phyloP scores from a whole-genome alignment of 2,113 vertebrate species.

The Typhlomys cinereus region DNA sequence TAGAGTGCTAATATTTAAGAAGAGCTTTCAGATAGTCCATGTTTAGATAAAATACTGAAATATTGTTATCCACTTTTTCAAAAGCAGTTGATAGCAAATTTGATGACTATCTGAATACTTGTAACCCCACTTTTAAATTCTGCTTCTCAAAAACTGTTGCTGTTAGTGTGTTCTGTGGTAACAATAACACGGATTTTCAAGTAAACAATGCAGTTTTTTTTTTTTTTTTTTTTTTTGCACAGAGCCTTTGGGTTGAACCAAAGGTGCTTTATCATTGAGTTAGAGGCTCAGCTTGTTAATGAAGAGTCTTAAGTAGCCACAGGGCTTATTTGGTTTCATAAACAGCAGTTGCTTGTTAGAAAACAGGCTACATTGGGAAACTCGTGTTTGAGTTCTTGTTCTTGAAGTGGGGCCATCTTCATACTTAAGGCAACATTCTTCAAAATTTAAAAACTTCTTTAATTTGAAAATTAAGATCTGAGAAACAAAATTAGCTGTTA shows the following conservation, averaged over 20 bases:
- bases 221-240: too few species aligned
- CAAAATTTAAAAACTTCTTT: neutral
- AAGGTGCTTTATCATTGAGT: too few species aligned
- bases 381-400: neutral
- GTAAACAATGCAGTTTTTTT: too few species aligned
- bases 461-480: neutral
- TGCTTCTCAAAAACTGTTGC: neutral
- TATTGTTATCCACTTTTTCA: neutral
- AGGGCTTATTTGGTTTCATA: conserved; percentile 29
- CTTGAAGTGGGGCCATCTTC: neutral
- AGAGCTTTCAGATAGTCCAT: neutral
- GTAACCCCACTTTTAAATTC: neutral
- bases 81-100: neutral
- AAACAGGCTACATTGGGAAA: conserved; percentile 12
- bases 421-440: neutral
- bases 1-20: conserved; percentile 16
- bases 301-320: neutral
- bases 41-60: conserved; percentile 29
- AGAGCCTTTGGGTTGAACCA: too few species aligned
- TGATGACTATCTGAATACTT: neutral
- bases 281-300: too few species aligned
- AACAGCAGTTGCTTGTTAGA: neutral
- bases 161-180: conserved; percentile 3
- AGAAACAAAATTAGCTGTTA: neutral
- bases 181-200: neutral